Base-by-base conservation (phyloP, 2,113 vertebrate species). In the Tautogolabrus adspersus region DNA sequence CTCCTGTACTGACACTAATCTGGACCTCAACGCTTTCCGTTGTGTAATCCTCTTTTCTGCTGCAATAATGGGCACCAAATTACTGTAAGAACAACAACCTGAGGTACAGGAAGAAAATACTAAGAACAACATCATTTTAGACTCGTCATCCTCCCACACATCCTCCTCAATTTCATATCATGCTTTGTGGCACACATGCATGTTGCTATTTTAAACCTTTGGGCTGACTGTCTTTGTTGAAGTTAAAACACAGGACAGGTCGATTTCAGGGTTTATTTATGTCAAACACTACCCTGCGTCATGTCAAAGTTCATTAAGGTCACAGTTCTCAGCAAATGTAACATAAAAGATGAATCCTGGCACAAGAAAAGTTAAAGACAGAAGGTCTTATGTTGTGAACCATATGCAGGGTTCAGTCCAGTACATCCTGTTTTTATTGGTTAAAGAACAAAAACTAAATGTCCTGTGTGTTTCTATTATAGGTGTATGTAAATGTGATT, bases 1-100 rank as follows among this genome's bases (percentile, higher is more conserved):
- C 8, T n/a, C 10, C 49, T 23, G 58, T 9, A 69, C 46, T 0
- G 16, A 67, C 38, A 56, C 52, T 72, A 55, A 78, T 81, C 44
- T 75, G n/a, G 7, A 65, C 60, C 75, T 7, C 13, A 55, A 12
- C 16, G 21, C 21, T 42, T 40, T 34, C 16, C 56, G 55, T 18
- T 47, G 57, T 73, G 51, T 15, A 49, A 18, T n/a, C 22, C 22
- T 26, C 26, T 40, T 55, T 40, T 47, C 9, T 62, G 11, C 47
- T 49, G 47, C 47, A 59, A 30, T 6, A 7, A 42, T 56, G 40
- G 23, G 13, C 40, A 63, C 22, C 38, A 2, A 38, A 40, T 55
- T 52, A 52, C 19, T 52, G 11, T 63, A n/a, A 74, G 19, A 6
- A 65, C 38, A 0, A 61, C 5, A 49, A 65, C 61, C 22, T 3